Conservation (phyloP, 1,140 invertebrate species). For the Hycleus phaleratus region DNA sequence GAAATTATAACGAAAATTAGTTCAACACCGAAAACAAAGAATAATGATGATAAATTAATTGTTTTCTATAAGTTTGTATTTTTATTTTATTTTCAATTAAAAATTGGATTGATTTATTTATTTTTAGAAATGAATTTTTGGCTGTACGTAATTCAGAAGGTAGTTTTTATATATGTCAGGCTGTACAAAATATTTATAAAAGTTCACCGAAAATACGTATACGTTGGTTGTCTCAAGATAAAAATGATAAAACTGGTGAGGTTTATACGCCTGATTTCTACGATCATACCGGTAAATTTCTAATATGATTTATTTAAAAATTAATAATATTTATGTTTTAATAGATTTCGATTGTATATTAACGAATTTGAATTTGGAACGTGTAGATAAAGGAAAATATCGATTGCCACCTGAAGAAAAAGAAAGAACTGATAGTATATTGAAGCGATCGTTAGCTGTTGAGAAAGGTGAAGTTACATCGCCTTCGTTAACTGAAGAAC, state of each 20-base stretch:
- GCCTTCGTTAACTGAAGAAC: constrained; percentile 67
- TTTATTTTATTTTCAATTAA: not conserved
- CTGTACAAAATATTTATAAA: constrained; percentile 85
- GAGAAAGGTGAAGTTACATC: constrained; percentile 62
- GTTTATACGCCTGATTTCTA: constrained; percentile 86
- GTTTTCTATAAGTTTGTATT: constrained; percentile 69
- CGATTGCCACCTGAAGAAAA: constrained; percentile 63
- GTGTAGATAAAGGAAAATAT: constrained; percentile 63
- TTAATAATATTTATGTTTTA: constrained; percentile 29
- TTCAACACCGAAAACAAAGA: constrained; percentile 52
- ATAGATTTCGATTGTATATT: constrained; percentile 83
- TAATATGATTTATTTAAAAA: constrained; percentile 6
- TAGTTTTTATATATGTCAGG: constrained; percentile 84
- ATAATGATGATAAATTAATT: constrained; percentile 72
- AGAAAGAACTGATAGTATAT: constrained; percentile 71
- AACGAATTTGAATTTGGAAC: constrained; percentile 72
- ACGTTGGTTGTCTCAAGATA: constrained; percentile 78
- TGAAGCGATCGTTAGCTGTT: constrained; percentile 74
- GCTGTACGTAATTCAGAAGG: constrained; percentile 83
- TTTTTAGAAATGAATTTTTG: constrained; percentile 74
- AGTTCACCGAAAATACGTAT: constrained; percentile 75
- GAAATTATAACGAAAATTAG: constrained; percentile 62
- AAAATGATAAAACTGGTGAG: constrained; percentile 54
- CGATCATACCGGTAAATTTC: constrained; percentile 66
- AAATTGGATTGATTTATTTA: constrained; percentile 20